Evolutionary conservation across 2,797 vertebrate genomes (phyloP).

Genomic region (Diplodus sargus): DNA sequence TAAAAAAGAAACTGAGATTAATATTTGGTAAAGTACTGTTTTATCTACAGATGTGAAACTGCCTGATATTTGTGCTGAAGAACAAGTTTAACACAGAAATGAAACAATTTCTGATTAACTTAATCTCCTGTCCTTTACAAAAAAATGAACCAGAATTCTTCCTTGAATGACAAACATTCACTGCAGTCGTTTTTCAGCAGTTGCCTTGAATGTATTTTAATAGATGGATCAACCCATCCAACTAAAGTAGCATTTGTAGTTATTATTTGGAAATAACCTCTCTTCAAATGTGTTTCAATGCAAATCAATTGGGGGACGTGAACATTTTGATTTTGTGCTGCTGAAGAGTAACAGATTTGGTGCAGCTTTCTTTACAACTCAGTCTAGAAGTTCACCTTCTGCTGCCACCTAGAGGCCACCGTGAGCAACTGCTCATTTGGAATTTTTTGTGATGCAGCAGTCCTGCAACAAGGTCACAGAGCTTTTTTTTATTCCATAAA

Average conservation of each 20-base stretch:
- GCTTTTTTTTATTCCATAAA: rapidly evolving
- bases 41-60: background rate
- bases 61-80: background rate
- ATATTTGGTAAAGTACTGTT: background rate
- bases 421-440: constrained; percentile 6
- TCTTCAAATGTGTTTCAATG: background rate
- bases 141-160: background rate
- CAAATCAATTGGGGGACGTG: background rate
- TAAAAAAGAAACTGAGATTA: background rate
- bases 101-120: too few relatives aligned
- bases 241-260: too few relatives aligned
- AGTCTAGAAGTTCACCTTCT: background rate
- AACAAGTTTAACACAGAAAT: background rate
- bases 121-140: too few relatives aligned
- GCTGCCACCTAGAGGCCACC: constrained; percentile 47
- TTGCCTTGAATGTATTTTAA: background rate
- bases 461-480: constrained; percentile 42
- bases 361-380: background rate
- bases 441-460: constrained; percentile 3
- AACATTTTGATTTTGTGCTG: background rate
- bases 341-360: background rate
- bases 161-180: background rate
- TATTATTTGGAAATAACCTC: background rate
- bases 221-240: background rate
- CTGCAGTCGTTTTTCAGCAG: background rate